Conservation (phyloP, 2,888 invertebrate genomes). For the Chrysomela aeneicollis region DNA sequence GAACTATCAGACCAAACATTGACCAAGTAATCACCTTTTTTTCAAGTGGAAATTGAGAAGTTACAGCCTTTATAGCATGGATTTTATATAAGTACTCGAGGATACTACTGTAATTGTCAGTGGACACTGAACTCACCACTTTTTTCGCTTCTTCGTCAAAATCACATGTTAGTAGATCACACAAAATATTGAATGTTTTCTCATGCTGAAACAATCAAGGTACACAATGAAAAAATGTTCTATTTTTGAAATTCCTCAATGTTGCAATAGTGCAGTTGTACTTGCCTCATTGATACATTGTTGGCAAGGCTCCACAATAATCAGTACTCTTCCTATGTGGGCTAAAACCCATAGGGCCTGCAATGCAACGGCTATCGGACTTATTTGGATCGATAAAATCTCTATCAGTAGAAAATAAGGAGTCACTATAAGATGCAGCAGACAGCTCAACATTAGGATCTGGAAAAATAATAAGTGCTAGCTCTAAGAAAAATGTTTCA, state of each 20-base stretch:
- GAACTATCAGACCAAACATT: no score
- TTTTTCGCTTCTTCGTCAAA: conserved; percentile 40
- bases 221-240: conserved; percentile 14
- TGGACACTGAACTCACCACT: no score
- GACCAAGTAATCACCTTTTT: no score
- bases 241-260: neutral
- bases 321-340: conserved; percentile 42
- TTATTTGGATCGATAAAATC: conserved; percentile 38
- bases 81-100: no score
- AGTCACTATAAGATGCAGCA: conserved; percentile 45
- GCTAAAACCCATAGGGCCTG: conserved; percentile 38
- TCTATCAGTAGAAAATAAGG: conserved; percentile 44
- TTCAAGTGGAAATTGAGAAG: no score
- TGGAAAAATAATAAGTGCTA: neutral
- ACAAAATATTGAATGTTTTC: conserved; percentile 37
- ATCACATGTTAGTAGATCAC: conserved; percentile 36
- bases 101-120: no score
- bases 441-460: conserved; percentile 41
- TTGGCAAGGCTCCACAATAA: conserved; percentile 47
- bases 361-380: conserved; percentile 53
- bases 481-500: no score
- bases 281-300: conserved; percentile 43
- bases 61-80: no score
- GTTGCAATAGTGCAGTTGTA: neutral
- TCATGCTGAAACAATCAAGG: conserved; percentile 43